A percentile compares a stretch with the other conserved stretches of the same genome.
phyloP scores from a whole-genome alignment of 37 sponge, comb jelly and placozoan species.

The Axinella damicornis region DNA sequence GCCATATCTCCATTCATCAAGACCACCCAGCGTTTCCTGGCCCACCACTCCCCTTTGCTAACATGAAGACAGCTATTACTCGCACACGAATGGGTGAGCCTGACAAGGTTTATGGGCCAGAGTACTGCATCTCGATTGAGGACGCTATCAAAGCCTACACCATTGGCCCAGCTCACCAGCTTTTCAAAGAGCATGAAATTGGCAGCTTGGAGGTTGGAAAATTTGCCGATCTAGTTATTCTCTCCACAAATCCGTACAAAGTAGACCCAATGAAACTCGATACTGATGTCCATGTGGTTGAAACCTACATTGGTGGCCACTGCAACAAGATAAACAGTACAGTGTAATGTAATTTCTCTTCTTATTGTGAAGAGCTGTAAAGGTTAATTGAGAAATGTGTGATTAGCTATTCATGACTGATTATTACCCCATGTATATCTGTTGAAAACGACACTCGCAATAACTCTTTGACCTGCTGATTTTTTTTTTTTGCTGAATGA shows the following conservation, averaged over 20 bases:
- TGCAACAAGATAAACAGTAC: too few relatives aligned
- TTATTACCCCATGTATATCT: too few relatives aligned
- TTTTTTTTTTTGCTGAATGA: too few relatives aligned
- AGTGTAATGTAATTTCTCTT: too few relatives aligned
- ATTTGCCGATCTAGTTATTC: constrained; percentile 71
- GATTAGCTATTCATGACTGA: too few relatives aligned
- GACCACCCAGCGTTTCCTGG: constrained; percentile 47
- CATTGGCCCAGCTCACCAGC: constrained; percentile 69
- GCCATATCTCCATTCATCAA: constrained; percentile 45
- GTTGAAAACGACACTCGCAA: too few relatives aligned
- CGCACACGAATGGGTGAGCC: constrained; percentile 2
- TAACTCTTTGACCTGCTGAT: too few relatives aligned
- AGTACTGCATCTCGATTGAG: constrained; percentile 36
- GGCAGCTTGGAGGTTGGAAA: constrained; percentile 79
- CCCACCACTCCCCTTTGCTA: constrained; percentile 30
- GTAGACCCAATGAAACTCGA: constrained; percentile 39
- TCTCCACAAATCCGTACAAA: constrained; percentile 53
- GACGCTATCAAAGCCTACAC: constrained; percentile 78
- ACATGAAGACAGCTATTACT: constrained; percentile 50
- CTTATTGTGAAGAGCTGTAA: too few relatives aligned
- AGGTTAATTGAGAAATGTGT: too few relatives aligned
- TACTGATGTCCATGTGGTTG: constrained; percentile 28
- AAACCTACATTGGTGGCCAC: constrained; percentile 54
- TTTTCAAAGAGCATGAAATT: constrained; percentile 51
- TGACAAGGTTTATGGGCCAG: neutral